A percentile compares a stretch with the other conserved stretches of the same genome.
Conservation (phyloP, 64 coral and sea anemone genomes). For the Montipora capricornis region DNA sequence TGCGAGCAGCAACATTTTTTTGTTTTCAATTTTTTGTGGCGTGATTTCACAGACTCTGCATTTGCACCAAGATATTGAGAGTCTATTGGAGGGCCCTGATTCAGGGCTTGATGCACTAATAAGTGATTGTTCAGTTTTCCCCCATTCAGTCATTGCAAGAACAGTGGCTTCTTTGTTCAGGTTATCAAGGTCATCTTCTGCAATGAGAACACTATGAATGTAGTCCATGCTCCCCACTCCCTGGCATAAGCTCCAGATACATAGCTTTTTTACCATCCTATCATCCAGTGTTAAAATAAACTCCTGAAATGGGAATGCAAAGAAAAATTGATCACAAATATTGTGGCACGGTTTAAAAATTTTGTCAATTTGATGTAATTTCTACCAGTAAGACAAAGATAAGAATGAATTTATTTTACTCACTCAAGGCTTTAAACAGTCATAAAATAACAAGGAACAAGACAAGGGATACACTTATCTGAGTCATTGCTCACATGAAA, state of each 20-base stretch:
- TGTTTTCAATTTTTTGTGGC: neutral
- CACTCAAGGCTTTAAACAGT: neutral
- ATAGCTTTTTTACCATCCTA: constrained; percentile 1
- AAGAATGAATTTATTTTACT: neutral
- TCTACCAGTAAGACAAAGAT: neutral
- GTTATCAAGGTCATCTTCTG: constrained; percentile 54
- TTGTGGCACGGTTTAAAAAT: neutral
- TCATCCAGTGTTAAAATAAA: constrained; percentile 51
- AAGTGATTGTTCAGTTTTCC: neutral
- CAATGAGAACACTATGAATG: constrained; percentile 35
- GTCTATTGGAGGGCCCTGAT: neutral
- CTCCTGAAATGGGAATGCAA: constrained; percentile 4
- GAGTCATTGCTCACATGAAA: neutral
- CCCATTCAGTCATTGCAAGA: neutral
- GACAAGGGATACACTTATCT: neutral
- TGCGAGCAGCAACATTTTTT: neutral
- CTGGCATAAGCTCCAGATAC: neutral
- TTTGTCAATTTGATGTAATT: neutral
- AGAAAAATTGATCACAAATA: neutral
- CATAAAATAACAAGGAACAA: neutral
- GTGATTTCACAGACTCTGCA: neutral
- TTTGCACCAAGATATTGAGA: neutral
- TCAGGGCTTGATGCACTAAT: neutral
- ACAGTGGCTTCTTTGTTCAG: neutral
- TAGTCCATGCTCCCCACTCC: constrained; percentile 50